Conservation (phyloP, 1,140 invertebrate species). For the Drosophila littoralis region DNA sequence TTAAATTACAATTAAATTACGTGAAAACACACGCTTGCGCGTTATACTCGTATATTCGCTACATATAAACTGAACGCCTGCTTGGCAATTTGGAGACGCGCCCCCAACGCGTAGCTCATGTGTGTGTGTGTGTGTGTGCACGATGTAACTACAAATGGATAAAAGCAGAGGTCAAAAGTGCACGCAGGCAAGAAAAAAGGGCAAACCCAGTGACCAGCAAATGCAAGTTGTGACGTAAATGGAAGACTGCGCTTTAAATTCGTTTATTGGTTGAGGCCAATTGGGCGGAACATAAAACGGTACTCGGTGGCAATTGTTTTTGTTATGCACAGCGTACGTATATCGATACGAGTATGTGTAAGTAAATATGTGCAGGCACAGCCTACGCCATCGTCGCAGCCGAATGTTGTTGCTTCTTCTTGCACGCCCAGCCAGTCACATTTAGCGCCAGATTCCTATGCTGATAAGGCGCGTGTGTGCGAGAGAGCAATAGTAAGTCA, state of each 20-base stretch:
- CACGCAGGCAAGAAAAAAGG: constrained; percentile 38
- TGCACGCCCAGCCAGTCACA: constrained; percentile 25
- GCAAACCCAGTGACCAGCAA: constrained; percentile 31
- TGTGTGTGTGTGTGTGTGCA: constrained; percentile 25
- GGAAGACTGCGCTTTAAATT: constrained; percentile 1
- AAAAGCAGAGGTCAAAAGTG: constrained; percentile 77
- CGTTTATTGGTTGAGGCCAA: constrained; percentile 10
- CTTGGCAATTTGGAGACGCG: constrained; percentile 18
- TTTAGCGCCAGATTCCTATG: constrained; percentile 54
- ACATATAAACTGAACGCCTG: background rate
- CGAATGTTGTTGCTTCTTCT: constrained; percentile 52
- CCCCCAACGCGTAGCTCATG: constrained; percentile 31
- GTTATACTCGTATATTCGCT: constrained; percentile 21
- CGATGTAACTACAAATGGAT: constrained; percentile 26
- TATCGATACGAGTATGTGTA: constrained; percentile 6
- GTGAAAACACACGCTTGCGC: constrained; percentile 46
- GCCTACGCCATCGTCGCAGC: constrained; percentile 16
- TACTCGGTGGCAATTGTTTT: constrained; percentile 34
- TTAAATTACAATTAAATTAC: constrained; percentile 34
- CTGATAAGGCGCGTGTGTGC: constrained; percentile 56
- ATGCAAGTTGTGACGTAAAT: constrained; percentile 36
- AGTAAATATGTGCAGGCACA: constrained; percentile 34
- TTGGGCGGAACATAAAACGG: constrained; percentile 12
- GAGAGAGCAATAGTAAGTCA: constrained; percentile 19
- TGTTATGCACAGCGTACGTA: constrained; percentile 35